Percentiles rank a stretch among this genome's conserved stretches.
Evolutionary conservation across 2,113 vertebrate species (phyloP).

Genomic region (Bettongia penicillata): DNA sequence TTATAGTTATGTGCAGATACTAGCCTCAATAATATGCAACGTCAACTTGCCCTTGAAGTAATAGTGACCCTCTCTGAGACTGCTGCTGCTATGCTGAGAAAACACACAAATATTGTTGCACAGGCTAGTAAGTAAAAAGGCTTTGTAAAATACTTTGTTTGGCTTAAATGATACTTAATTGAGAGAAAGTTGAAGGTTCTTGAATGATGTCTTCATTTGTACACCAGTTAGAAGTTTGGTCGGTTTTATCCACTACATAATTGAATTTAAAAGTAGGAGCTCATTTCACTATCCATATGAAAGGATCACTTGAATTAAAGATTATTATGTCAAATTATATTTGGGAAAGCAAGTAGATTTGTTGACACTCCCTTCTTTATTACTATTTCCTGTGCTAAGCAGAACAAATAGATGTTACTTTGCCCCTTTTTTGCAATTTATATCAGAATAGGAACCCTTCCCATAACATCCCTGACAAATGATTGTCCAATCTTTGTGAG

Average conservation of each 20-base stretch:
- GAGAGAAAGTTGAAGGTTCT: not conserved
- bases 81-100: conserved; percentile 97
- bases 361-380: not conserved
- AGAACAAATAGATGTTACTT: not conserved
- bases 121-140: conserved; percentile 92
- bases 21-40: conserved; percentile 96
- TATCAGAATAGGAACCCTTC: not conserved
- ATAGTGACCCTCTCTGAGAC: conserved; percentile 98
- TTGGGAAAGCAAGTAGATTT: not conserved
- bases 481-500: not conserved
- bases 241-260: not conserved
- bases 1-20: conserved; percentile 93
- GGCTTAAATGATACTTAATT: conserved; percentile 17
- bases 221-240: not conserved
- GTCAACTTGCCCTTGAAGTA: conserved; percentile 96
- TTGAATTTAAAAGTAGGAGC: not conserved
- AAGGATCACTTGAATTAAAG: not conserved
- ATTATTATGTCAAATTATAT: not conserved
- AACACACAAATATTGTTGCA: conserved; percentile 93
- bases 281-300: not conserved
- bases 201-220: not conserved
- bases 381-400: not conserved
- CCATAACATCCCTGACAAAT: not conserved
- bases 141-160: conserved; percentile 15
- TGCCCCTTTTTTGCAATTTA: not conserved